Conservation (phyloP, 1,140 invertebrate species). For the Hyposmocoma kahamanoa region DNA sequence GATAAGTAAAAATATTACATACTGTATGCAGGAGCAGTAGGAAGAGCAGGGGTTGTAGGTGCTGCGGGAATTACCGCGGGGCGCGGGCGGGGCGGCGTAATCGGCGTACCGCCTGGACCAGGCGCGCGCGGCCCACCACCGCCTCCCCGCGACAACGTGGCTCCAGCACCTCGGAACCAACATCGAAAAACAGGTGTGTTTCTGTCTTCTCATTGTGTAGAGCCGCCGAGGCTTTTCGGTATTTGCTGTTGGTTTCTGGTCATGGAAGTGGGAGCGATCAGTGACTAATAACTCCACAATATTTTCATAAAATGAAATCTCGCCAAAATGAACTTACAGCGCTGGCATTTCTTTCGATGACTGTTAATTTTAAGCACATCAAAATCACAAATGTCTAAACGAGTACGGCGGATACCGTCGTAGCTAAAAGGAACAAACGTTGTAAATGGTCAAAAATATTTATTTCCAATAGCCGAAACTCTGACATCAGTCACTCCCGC, state of each 20-base stretch:
- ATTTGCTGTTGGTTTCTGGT: conserved; percentile 34
- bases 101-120: conserved; percentile 76
- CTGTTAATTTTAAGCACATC: no score
- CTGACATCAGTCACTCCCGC: background rate
- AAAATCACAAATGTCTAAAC: no score
- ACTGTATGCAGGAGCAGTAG: conserved; percentile 14
- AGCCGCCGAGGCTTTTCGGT: conserved; percentile 44
- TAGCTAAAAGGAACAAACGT: no score
- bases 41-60: conserved; percentile 70
- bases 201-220: background rate
- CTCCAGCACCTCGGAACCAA: conserved; percentile 49
- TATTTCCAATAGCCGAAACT: background rate
- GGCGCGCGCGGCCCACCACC: conserved; percentile 87
- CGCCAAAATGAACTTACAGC: no score
- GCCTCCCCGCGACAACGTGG: conserved; percentile 82
- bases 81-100: conserved; percentile 70
- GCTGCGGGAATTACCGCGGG: conserved; percentile 83
- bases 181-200: conserved; percentile 60
- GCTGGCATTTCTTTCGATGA: no score
- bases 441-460: background rate
- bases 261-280: background rate
- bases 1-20: no score
- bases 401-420: no score
- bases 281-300: no score
- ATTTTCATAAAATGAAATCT: no score